Percentiles rank a stretch among this genome's conserved stretches.
These are phyloP conservation scores for Choreutis nemorana DNA, from an alignment of 2,888 invertebrate species.

Conservation along the genomic window DNA sequence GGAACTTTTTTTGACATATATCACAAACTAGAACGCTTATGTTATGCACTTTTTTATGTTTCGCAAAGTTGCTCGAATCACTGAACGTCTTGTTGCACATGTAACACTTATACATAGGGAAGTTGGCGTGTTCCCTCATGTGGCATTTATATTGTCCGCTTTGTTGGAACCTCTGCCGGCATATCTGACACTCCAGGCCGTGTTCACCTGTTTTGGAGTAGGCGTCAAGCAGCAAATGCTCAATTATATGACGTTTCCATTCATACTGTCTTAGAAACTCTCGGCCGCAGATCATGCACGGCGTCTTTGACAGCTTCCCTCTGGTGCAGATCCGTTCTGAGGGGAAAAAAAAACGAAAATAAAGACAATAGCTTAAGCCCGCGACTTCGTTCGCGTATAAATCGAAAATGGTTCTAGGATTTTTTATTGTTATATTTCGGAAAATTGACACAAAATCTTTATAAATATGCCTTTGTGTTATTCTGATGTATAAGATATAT, in stretches of 20 bases:
- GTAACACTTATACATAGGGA: slow-evolving; percentile 35
- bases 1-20: slow-evolving; percentile 35
- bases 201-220: slow-evolving; percentile 7
- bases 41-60: slow-evolving; percentile 49
- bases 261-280: slow-evolving; percentile 13
- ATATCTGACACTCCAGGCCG: slow-evolving; percentile 25
- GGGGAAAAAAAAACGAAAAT: too few species aligned
- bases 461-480: too few species aligned
- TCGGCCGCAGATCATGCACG: neutral
- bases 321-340: too few species aligned
- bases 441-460: too few species aligned
- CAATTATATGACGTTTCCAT: slow-evolving; percentile 32
- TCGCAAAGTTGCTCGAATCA: slow-evolving; percentile 45
- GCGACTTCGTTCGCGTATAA: too few species aligned
- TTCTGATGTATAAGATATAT: too few species aligned
- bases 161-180: slow-evolving; percentile 9
- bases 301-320: too few species aligned
- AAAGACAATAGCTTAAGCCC: too few species aligned
- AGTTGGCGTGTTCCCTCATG: slow-evolving; percentile 31
- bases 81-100: slow-evolving; percentile 36
- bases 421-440: too few species aligned
- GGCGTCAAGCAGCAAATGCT: slow-evolving; percentile 36
- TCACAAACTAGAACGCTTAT: slow-evolving; percentile 23
- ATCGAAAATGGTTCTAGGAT: too few species aligned
- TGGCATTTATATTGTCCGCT: slow-evolving; percentile 28